Conservation (phyloP, 2,888 invertebrate genomes). For the Sarcophaga rosellei region DNA sequence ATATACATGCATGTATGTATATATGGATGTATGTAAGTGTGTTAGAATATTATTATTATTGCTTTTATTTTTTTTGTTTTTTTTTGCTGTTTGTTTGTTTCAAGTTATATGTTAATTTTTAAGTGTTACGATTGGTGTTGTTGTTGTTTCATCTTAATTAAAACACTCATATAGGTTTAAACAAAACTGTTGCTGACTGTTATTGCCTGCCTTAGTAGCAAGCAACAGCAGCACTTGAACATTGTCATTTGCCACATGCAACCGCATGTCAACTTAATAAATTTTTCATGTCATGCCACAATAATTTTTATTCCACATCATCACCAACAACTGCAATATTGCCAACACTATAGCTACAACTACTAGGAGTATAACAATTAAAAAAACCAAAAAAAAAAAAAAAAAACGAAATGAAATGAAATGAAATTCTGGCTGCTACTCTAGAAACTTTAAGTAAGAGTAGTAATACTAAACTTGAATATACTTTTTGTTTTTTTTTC, state of each 20-base stretch:
- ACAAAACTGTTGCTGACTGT: conserved; percentile 54
- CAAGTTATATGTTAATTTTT: conserved; percentile 57
- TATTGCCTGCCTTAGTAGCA: conserved; percentile 56
- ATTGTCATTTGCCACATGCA: conserved; percentile 68
- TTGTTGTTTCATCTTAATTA: conserved; percentile 45
- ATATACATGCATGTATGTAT: not conserved
- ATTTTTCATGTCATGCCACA: conserved; percentile 70
- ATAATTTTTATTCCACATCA: conserved; percentile 66
- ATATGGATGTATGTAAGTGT: conserved; percentile 15
- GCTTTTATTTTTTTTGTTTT: conserved; percentile 1
- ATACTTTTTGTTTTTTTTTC: too few relatives aligned
- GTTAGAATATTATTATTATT: conserved; percentile 29
- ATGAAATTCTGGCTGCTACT: too few relatives aligned
- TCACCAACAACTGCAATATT: conserved; percentile 29
- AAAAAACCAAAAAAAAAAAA: too few relatives aligned
- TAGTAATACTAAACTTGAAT: too few relatives aligned
- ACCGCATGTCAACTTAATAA: conserved; percentile 69
- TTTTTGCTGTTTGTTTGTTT: conserved; percentile 7
- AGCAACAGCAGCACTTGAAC: conserved; percentile 63
- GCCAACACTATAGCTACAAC: conserved; percentile 27
- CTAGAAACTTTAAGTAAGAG: too few relatives aligned
- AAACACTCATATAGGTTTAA: not conserved
- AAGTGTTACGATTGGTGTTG: conserved; percentile 62
- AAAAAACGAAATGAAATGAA: too few relatives aligned
- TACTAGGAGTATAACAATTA: not conserved